Evolutionary conservation across 2,113 vertebrate genomes (phyloP).

Genomic region (Pituophis catenifer): DNA sequence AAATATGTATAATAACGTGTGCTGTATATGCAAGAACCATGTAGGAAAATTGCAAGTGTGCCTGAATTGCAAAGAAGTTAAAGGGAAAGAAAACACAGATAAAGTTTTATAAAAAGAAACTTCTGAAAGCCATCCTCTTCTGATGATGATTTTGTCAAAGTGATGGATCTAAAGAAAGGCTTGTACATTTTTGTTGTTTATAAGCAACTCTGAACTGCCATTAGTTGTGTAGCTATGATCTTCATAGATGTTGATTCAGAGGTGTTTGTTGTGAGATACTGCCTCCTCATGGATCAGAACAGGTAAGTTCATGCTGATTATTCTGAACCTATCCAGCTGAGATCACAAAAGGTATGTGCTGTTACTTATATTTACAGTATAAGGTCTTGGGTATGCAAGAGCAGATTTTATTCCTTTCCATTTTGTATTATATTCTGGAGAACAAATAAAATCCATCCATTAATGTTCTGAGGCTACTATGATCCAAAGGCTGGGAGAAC

Average conservation of each 20-base stretch:
- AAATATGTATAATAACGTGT: neutral
- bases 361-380: neutral
- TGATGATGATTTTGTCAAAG: neutral
- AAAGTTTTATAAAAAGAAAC: neutral
- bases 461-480: accelerated
- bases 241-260: neutral
- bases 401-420: neutral
- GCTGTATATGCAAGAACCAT: neutral
- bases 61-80: neutral
- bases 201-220: neutral
- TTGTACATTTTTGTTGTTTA: neutral
- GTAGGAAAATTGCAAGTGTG: neutral
- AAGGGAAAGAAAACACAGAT: neutral
- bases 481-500: neutral
- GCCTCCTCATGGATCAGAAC: constrained; percentile 30
- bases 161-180: neutral
- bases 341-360: constrained; percentile 58
- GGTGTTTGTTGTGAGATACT: neutral
- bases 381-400: neutral
- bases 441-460: neutral
- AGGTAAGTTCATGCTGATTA: constrained; percentile 61
- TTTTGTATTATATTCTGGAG: neutral
- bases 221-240: neutral
- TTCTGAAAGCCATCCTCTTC: neutral
- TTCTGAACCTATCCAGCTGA: neutral